phyloP scores from a whole-genome alignment of 2,888 invertebrate genomes.

The Leptura quadrifasciata region DNA sequence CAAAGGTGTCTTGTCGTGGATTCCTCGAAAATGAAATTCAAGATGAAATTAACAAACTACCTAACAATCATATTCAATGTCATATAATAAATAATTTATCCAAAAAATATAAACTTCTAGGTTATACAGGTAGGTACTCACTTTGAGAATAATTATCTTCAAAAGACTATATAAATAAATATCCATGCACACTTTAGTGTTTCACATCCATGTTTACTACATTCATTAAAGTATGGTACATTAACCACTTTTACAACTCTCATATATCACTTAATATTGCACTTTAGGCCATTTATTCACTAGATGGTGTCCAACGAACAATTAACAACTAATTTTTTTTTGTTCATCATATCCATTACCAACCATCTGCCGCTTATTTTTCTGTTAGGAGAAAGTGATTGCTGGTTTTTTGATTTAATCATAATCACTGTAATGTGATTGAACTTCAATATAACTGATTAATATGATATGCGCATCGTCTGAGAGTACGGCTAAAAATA shows the following conservation, averaged over 20 bases:
- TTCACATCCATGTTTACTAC: neutral
- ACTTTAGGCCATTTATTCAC: neutral
- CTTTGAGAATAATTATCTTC: no score
- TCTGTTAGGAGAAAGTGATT: neutral
- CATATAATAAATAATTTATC: no score
- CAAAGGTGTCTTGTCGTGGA: no score
- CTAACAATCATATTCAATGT: no score
- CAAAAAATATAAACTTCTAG: no score
- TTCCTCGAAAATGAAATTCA: no score
- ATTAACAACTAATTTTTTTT: neutral
- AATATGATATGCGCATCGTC: conserved; percentile 1
- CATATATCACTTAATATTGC: neutral
- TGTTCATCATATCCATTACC: neutral
- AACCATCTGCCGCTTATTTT: neutral
- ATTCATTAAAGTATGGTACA: neutral
- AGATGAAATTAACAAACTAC: no score
- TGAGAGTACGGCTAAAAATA: neutral
- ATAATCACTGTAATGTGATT: neutral
- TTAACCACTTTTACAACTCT: neutral
- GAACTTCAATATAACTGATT: neutral
- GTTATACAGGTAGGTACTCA: no score
- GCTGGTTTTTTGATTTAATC: neutral
- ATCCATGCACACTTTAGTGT: neutral
- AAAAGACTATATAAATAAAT: no score
- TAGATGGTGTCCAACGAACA: neutral